These are phyloP conservation scores for Agrenia bidenticulata DNA, from an alignment of 2,888 invertebrate genomes.

Conservation along the genomic window DNA sequence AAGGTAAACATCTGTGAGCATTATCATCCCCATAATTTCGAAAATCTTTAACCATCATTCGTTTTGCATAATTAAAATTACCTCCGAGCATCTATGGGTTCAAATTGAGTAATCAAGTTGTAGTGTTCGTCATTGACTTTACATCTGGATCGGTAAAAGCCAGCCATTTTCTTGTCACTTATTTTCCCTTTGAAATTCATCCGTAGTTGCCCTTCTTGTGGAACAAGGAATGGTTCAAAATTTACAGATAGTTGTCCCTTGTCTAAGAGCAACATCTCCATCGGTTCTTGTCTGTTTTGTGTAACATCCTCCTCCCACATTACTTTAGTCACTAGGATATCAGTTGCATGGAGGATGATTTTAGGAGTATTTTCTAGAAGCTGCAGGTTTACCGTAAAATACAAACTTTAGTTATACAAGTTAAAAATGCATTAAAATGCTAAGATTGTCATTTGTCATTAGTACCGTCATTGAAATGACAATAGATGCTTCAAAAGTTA, in stretches of 20 bases:
- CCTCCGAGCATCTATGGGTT: slow-evolving; percentile 80
- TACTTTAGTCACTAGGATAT: slow-evolving; percentile 70
- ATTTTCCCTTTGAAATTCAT: slow-evolving; percentile 74
- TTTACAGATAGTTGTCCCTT: slow-evolving; percentile 39
- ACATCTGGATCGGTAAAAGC: slow-evolving; percentile 89
- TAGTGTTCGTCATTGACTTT: slow-evolving; percentile 67
- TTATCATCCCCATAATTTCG: no score
- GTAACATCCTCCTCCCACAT: slow-evolving; percentile 46
- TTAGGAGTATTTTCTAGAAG: slow-evolving; percentile 46
- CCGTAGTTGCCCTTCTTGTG: slow-evolving; percentile 57
- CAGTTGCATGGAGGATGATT: slow-evolving; percentile 75
- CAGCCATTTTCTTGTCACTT: slow-evolving; percentile 84
- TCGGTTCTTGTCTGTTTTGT: slow-evolving; percentile 39
- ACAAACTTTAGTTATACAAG: no score
- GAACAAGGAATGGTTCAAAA: slow-evolving; percentile 43
- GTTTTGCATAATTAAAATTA: neutral
- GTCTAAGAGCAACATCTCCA: slow-evolving; percentile 39
- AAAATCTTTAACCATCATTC: neutral
- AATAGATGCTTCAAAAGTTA: slow-evolving; percentile 70
- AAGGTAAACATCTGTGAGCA: slow-evolving; percentile 82
- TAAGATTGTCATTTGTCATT: no score
- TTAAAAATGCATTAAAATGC: slow-evolving; percentile 4
- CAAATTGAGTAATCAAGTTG: slow-evolving; percentile 89
- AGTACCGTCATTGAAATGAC: neutral
- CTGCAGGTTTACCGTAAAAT: no score